Evolutionary conservation across 2,113 vertebrate species (phyloP).

Genomic region (Odocoileus virginianus): DNA sequence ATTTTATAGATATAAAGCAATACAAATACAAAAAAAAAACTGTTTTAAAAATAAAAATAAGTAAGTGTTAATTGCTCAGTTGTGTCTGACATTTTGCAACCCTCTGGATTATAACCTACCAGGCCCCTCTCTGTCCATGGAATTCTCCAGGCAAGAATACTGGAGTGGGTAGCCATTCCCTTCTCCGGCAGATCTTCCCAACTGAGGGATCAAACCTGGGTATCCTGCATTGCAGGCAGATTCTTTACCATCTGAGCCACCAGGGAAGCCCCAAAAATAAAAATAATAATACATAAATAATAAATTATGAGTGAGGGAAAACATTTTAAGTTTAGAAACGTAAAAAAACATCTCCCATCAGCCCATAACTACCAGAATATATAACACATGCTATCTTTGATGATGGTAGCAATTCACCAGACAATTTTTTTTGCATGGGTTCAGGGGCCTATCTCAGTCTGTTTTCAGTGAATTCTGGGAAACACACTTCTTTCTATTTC

Average conservation of each 20-base stretch:
- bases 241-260: background rate
- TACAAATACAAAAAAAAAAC: background rate
- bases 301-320: background rate
- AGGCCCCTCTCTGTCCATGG: background rate
- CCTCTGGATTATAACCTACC: background rate
- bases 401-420: background rate
- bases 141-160: background rate
- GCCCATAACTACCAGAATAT: background rate
- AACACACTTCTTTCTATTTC: background rate
- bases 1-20: background rate
- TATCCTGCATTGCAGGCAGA: background rate
- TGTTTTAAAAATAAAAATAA: background rate
- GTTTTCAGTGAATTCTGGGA: background rate
- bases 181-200: background rate
- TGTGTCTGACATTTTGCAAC: accelerated
- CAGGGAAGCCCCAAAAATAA: background rate
- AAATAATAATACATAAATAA: background rate
- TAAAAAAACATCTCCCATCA: background rate
- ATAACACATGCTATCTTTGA: background rate
- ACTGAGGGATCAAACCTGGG: background rate
- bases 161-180: background rate
- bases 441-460: background rate
- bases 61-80: background rate
- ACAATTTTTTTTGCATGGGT: background rate
- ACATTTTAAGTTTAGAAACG: background rate